These are phyloP conservation scores for Dipodomys stephensi DNA, from an alignment of 2,113 vertebrate species.

Conservation along the genomic window DNA sequence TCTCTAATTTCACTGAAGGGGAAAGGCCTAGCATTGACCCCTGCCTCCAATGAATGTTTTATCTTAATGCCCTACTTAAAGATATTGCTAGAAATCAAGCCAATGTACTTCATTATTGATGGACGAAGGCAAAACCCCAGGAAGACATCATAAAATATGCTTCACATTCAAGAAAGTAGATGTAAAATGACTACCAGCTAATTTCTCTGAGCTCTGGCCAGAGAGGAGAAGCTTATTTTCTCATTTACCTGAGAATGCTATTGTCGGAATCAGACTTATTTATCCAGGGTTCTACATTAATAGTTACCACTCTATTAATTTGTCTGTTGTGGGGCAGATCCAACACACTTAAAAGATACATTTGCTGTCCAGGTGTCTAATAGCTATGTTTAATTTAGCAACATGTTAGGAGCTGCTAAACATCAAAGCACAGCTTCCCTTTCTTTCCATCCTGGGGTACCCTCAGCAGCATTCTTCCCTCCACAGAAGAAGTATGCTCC, in stretches of 20 bases:
- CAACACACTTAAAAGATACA: background rate
- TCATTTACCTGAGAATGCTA: background rate
- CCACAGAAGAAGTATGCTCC: background rate
- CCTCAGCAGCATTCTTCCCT: background rate
- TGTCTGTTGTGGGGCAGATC: background rate
- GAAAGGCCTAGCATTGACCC: slow-evolving; percentile 69
- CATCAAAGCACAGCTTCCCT: background rate
- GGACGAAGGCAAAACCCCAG: slow-evolving; percentile 27
- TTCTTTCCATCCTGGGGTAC: background rate
- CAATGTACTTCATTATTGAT: slow-evolving; percentile 49
- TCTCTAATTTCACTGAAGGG: slow-evolving; percentile 76
- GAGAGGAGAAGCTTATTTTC: background rate
- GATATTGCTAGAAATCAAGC: slow-evolving; percentile 76
- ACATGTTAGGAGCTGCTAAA: background rate
- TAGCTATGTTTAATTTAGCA: background rate
- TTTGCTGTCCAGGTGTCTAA: background rate
- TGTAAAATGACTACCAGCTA: background rate
- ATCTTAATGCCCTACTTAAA: slow-evolving; percentile 79
- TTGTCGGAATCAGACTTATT: background rate
- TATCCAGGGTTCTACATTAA: background rate
- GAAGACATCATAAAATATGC: slow-evolving; percentile 57
- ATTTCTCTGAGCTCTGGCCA: background rate
- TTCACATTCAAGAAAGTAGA: background rate
- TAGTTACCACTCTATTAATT: slow-evolving; percentile 17
- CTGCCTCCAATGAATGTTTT: slow-evolving; percentile 60